A percentile compares a stretch with the other conserved stretches of the same genome.
These are phyloP conservation scores for Clarias batrachus DNA, from an alignment of 2,113 vertebrate species.

Conservation along the genomic window DNA sequence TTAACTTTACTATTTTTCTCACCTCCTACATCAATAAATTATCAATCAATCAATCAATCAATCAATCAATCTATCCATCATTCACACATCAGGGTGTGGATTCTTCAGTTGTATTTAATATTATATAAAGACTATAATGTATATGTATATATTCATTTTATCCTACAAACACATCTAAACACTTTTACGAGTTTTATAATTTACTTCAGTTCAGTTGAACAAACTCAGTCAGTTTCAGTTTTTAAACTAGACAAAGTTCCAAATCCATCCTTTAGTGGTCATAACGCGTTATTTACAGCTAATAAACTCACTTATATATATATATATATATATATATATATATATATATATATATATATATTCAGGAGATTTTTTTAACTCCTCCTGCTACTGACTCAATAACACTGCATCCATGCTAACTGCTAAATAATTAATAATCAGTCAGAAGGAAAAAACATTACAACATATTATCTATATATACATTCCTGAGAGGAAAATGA, in stretches of 20 bases:
- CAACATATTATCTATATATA: no score
- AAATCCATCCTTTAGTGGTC: neutral
- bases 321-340: no score
- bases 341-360: no score
- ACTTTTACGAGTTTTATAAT: neutral
- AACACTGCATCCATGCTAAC: constrained; percentile 5
- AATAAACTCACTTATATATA: neutral
- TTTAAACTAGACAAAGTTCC: neutral
- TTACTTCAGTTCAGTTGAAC: neutral
- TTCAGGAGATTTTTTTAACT: neutral
- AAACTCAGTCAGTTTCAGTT: neutral
- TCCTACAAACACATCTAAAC: neutral
- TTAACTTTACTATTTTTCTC: neutral
- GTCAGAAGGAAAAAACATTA: neutral
- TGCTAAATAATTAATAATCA: neutral
- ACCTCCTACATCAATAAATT: no score
- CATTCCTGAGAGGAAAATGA: no score
- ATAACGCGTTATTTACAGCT: neutral
- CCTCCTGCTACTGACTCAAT: neutral
- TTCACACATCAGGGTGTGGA: neutral
- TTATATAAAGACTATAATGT: neutral
- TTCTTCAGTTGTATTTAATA: neutral
- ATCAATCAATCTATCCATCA: no score
- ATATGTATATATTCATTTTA: neutral
- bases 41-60: no score